Conservation (phyloP, 1,140 invertebrate genomes). For the Drosophila lowei region DNA sequence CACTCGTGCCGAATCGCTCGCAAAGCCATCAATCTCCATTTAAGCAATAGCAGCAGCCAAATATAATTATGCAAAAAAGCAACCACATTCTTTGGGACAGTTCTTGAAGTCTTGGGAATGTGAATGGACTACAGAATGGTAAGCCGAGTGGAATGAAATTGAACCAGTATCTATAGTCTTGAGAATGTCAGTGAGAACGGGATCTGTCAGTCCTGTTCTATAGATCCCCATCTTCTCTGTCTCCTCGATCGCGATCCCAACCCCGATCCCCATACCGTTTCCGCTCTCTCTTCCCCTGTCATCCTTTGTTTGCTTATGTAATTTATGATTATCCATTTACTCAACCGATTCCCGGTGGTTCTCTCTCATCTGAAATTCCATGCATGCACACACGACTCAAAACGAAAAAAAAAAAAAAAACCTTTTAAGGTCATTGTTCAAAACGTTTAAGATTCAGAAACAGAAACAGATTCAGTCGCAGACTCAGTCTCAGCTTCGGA, state of each 20-base stretch:
- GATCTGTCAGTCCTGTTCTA: no score
- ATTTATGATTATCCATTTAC: constrained; percentile 3
- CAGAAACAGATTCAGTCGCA: constrained; percentile 2
- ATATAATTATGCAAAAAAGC: constrained; percentile 14
- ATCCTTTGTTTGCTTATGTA: constrained; percentile 8
- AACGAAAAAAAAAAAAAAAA: constrained; percentile 36
- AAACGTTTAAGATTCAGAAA: constrained; percentile 28
- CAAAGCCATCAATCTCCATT: no score
- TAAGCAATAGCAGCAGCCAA: no score
- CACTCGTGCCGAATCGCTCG: no score
- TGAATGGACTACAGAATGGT: no score
- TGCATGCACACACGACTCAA: constrained; percentile 20
- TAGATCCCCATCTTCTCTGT: no score
- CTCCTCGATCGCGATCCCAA: no score
- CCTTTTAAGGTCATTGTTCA: constrained; percentile 63
- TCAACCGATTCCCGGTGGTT: background rate
- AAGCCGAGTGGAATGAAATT: background rate
- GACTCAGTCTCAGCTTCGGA: background rate
- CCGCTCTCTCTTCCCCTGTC: no score
- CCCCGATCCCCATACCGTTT: background rate
- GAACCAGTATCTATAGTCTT: no score
- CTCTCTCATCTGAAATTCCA: constrained; percentile 17
- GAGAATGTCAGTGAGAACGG: no score
- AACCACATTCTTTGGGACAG: constrained; percentile 32
- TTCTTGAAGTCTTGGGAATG: constrained; percentile 4